Percentiles rank a stretch among this genome's conserved stretches.
Conservation (phyloP, 2,797 vertebrate genomes). For the Onychomys torridus region DNA sequence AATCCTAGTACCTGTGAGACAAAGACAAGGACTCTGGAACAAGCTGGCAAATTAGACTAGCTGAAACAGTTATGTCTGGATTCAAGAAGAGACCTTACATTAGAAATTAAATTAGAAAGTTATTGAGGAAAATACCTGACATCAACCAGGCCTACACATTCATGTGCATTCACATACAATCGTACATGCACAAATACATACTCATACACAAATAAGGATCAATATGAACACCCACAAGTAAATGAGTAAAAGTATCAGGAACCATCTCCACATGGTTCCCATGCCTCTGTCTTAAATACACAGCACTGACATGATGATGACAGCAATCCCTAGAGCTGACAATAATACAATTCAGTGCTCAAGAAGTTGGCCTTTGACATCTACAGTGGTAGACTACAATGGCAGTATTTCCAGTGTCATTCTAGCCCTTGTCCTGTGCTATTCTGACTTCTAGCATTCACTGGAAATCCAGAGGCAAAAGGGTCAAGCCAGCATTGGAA, state of each 20-base stretch:
- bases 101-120: not conserved
- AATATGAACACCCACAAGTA: not conserved
- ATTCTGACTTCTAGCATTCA: not conserved
- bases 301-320: not conserved
- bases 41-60: no score
- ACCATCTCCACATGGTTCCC: not conserved
- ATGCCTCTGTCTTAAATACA: not conserved
- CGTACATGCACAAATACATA: not conserved
- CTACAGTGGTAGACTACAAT: not conserved
- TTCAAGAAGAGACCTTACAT: not conserved
- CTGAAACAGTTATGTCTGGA: not conserved
- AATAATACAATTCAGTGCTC: not conserved
- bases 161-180: not conserved
- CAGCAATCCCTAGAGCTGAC: not conserved
- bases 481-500: not conserved
- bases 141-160: not conserved
- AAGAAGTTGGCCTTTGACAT: not conserved
- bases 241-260: not conserved
- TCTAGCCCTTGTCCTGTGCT: not conserved
- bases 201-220: not conserved
- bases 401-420: not conserved
- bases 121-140: not conserved
- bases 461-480: not conserved
- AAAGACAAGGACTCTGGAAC: not conserved
- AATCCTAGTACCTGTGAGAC: not conserved